A percentile compares a stretch with the other conserved stretches of the same genome.
phyloP scores from a whole-genome alignment of 1,140 invertebrate species.

The Zaprionus kolodkinae region DNA sequence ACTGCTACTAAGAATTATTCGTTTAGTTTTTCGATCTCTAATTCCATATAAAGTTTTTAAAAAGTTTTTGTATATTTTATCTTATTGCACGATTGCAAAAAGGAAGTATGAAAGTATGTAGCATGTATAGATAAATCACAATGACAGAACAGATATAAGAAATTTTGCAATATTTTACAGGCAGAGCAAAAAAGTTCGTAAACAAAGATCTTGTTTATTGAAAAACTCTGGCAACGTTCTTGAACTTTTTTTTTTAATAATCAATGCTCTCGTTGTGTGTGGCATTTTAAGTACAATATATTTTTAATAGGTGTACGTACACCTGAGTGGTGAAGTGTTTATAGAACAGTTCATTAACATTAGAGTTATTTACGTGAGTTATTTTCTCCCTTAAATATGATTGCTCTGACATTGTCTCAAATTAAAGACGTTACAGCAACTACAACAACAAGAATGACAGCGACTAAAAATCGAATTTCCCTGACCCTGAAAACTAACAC shows the following conservation, averaged over 20 bases:
- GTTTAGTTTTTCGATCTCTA: not conserved
- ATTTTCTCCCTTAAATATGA: conserved; percentile 30
- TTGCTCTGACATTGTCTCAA: conserved; percentile 36
- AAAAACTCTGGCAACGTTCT: not conserved
- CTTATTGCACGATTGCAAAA: not conserved
- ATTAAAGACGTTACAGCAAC: conserved; percentile 35
- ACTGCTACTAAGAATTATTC: not conserved
- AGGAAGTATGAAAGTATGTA: not conserved
- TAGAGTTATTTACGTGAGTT: conserved; percentile 18
- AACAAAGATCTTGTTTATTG: conserved; percentile 3
- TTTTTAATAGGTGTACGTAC: conserved; percentile 9
- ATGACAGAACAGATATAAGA: not conserved
- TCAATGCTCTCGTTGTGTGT: not conserved
- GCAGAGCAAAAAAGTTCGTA: not conserved
- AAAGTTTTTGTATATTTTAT: not conserved
- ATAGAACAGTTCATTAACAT: conserved; percentile 45
- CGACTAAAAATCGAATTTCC: conserved; percentile 75
- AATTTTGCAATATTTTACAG: conserved; percentile 10
- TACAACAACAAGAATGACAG: conserved; percentile 10
- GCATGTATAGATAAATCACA: no score
- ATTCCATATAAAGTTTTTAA: not conserved
- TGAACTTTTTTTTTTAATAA: not conserved
- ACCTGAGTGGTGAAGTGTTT: not conserved
- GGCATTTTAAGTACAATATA: not conserved
- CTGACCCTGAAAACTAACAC: conserved; percentile 75